Conservation (phyloP, 2,113 vertebrate genomes). For the Pimephales promelas region DNA sequence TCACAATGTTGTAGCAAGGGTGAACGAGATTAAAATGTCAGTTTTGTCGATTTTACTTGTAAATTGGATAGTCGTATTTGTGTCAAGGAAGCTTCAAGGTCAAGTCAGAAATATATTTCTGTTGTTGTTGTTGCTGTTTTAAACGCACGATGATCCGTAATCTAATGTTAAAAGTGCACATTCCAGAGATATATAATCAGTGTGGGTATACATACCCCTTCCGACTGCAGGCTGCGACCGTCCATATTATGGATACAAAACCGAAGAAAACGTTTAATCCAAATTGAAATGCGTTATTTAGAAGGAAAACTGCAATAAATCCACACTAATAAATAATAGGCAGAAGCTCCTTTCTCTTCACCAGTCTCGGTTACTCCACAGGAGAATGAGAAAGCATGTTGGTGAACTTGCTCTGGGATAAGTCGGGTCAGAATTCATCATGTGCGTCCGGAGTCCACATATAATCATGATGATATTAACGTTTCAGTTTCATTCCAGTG, state of each 20-base stretch:
- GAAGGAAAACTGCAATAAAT: background rate
- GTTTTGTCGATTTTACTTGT: background rate
- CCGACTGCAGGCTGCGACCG: background rate
- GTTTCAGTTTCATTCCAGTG: constrained; percentile 23
- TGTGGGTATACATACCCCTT: constrained; percentile 26
- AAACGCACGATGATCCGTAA: background rate
- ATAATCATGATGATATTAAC: constrained; percentile 5
- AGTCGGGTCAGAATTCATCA: constrained; percentile 19
- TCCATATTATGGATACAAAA: background rate
- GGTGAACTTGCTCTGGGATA: constrained; percentile 21
- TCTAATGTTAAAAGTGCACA: constrained; percentile 1
- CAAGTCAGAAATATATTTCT: constrained; percentile 3
- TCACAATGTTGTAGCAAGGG: background rate
- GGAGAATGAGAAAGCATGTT: constrained; percentile 15
- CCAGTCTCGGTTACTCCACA: background rate
- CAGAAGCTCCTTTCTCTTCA: background rate
- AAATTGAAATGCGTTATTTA: background rate
- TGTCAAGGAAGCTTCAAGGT: constrained; percentile 36
- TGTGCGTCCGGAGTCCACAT: constrained; percentile 26
- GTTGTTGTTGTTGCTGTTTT: too few relatives aligned
- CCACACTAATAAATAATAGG: background rate
- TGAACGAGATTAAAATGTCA: background rate
- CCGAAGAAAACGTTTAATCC: constrained; percentile 25
- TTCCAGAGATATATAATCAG: background rate
- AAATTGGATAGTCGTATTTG: constrained; percentile 1